Conservation (phyloP, 1,140 invertebrate species). For the Maniola jurtina region DNA sequence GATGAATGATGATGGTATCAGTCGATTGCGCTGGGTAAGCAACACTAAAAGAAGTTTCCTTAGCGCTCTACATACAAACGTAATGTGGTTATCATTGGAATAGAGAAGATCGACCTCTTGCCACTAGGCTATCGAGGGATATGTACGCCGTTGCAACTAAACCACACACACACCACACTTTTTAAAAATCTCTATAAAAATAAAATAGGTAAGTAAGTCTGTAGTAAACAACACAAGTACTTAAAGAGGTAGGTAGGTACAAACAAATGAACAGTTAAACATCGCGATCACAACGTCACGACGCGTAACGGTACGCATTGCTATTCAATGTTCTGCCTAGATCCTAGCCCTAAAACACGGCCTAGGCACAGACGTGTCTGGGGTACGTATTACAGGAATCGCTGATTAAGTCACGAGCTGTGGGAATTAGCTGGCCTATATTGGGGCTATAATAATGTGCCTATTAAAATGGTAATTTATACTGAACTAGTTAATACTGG, state of each 20-base stretch:
- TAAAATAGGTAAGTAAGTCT: too few species aligned
- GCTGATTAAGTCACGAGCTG: conserved; percentile 38
- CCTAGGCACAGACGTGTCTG: conserved; percentile 37
- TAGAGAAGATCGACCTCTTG: too few species aligned
- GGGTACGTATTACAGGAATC: conserved; percentile 28
- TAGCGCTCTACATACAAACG: too few species aligned
- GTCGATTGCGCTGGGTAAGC: too few species aligned
- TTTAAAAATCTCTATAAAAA: too few species aligned
- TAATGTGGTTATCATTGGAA: too few species aligned
- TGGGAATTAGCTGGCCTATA: conserved; percentile 39
- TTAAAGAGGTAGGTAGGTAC: not conserved
- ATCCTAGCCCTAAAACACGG: conserved; percentile 36
- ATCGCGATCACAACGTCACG: conserved; percentile 32
- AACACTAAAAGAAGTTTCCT: too few species aligned
- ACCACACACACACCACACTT: too few species aligned
- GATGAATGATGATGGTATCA: too few species aligned
- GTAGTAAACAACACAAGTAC: not conserved
- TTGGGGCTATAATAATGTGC: conserved; percentile 11
- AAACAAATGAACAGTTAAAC: conserved; percentile 5
- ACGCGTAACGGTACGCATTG: conserved; percentile 43
- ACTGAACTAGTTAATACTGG: not conserved
- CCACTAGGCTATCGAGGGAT: too few species aligned
- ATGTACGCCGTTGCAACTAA: too few species aligned
- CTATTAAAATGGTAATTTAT: conserved; percentile 33
- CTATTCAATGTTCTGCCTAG: conserved; percentile 36